Conservation (phyloP, 2,797 vertebrate genomes). For the Bucorvus abyssinicus region DNA sequence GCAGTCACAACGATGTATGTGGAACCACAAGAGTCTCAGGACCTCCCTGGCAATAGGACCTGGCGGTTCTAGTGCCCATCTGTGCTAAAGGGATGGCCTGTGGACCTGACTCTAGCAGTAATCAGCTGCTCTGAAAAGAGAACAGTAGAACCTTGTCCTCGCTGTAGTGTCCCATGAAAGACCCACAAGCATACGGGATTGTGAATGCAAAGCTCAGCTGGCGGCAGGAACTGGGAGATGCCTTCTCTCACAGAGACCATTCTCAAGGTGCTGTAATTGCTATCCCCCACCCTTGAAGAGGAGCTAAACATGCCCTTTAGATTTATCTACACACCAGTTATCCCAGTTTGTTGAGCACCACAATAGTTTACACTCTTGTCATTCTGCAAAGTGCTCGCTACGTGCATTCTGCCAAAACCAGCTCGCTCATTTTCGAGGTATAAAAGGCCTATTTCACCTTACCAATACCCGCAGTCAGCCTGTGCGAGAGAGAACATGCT, state of each 20-base stretch:
- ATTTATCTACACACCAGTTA: not conserved
- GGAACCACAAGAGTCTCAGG: accelerated
- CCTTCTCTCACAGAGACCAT: not conserved
- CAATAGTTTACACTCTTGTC: too few species aligned
- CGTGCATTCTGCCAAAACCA: not conserved
- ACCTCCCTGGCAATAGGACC: not conserved
- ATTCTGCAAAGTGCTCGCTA: not conserved
- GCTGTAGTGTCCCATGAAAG: not conserved
- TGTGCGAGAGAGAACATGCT: not conserved
- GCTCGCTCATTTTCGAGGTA: not conserved
- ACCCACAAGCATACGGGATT: not conserved
- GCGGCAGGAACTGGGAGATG: not conserved
- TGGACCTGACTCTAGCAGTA: not conserved
- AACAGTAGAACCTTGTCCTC: not conserved
- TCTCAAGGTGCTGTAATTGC: not conserved
- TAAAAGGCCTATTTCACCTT: not conserved
- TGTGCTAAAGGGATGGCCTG: not conserved
- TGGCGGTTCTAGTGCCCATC: not conserved
- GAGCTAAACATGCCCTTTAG: not conserved
- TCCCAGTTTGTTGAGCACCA: not conserved
- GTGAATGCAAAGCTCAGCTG: not conserved
- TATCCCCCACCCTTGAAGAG: not conserved
- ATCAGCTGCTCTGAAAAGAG: not conserved
- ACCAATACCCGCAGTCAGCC: not conserved
- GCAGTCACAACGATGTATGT: not conserved